These are phyloP conservation scores for Aurelia aurita DNA, from an alignment of 30 jellyfish, hydroid and myxozoan genomes.

Conservation along the genomic window DNA sequence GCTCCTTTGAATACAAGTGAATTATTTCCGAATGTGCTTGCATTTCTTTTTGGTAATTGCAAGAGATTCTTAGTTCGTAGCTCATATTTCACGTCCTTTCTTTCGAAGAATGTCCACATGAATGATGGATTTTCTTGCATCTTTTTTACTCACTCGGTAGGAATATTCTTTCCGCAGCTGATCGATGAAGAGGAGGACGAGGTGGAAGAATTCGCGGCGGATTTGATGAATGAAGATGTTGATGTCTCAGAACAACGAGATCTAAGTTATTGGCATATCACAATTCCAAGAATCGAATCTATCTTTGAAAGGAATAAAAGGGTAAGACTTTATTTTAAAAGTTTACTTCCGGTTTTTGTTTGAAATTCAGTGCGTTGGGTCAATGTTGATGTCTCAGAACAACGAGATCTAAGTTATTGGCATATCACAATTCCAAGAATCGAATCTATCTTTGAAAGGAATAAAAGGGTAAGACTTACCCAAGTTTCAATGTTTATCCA, in stretches of 20 bases:
- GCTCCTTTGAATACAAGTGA: too few relatives aligned
- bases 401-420: too few relatives aligned
- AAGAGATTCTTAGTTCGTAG: too few relatives aligned
- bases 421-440: slow-evolving; percentile 49
- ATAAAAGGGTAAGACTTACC: slow-evolving; percentile 72
- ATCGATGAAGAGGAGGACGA: slow-evolving; percentile 68
- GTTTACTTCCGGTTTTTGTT: too few relatives aligned
- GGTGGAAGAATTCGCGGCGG: slow-evolving; percentile 36
- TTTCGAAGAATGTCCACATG: too few relatives aligned
- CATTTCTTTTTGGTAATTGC: too few relatives aligned
- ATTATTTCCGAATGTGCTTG: too few relatives aligned
- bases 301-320: slow-evolving; percentile 80
- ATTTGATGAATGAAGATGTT: slow-evolving; percentile 49
- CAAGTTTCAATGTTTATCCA: too few relatives aligned
- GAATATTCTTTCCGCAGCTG: slow-evolving; percentile 31
- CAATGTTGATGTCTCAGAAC: not conserved
- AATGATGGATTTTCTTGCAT: too few relatives aligned
- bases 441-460: slow-evolving; percentile 78
- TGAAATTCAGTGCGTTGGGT: too few relatives aligned
- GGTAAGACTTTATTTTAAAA: slow-evolving; percentile 18
- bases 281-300: slow-evolving; percentile 78
- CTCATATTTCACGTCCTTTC: too few relatives aligned
- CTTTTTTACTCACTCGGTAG: too few relatives aligned
- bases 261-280: slow-evolving; percentile 88
- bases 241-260: slow-evolving; percentile 73